Conservation (phyloP, 2,797 vertebrate genomes). For the Kryptopterus vitreolus region DNA sequence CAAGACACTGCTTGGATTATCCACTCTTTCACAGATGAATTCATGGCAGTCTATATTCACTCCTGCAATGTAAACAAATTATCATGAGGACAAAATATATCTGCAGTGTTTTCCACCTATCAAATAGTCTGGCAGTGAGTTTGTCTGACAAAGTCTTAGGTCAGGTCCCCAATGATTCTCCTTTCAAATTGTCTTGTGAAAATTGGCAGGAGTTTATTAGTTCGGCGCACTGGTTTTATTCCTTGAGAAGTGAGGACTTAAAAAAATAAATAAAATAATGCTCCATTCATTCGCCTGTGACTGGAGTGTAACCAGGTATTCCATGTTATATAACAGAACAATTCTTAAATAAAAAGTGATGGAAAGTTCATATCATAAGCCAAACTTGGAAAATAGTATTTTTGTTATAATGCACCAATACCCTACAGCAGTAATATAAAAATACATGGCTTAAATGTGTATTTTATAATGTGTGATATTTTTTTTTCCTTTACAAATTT, state of each 20-base stretch:
- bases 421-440: background rate
- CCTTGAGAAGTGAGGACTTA: conserved; percentile 18
- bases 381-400: background rate
- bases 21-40: background rate
- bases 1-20: background rate
- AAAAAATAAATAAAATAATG: conserved; percentile 34
- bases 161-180: conserved; percentile 39
- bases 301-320: conserved; percentile 61
- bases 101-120: conserved; percentile 30
- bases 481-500: too few relatives aligned
- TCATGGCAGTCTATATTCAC: background rate
- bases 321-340: conserved; percentile 41
- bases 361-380: background rate
- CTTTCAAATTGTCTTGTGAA: conserved; percentile 36
- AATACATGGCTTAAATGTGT: too few relatives aligned
- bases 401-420: background rate
- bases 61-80: background rate
- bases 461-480: too few relatives aligned
- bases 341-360: conserved; percentile 60
- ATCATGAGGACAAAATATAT: conserved; percentile 24
- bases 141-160: conserved; percentile 5
- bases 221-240: conserved; percentile 41
- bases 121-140: conserved; percentile 9
- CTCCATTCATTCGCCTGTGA: background rate
- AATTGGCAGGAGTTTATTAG: conserved; percentile 10